These are phyloP conservation scores for Sebastes nivosus DNA, from an alignment of 2,797 vertebrate species.

Conservation along the genomic window DNA sequence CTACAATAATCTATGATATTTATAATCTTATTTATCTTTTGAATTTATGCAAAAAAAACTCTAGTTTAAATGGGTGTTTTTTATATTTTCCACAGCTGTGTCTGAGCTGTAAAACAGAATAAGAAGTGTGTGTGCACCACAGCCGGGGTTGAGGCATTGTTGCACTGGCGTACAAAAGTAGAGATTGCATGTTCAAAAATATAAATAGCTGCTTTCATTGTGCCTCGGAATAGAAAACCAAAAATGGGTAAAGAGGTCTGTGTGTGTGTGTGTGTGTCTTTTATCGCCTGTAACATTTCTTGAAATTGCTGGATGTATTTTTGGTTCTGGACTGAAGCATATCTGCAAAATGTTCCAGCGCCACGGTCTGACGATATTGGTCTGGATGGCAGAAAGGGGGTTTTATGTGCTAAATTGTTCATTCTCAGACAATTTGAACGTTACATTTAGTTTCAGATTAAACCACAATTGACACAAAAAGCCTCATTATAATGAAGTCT, in stretches of 20 bases:
- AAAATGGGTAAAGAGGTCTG: slow-evolving; percentile 36
- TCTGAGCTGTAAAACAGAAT: slow-evolving; percentile 18
- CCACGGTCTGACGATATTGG: slow-evolving; percentile 4
- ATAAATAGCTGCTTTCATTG: slow-evolving; percentile 69
- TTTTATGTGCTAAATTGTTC: background rate
- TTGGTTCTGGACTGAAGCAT: slow-evolving; percentile 26
- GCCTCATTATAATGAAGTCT: background rate
- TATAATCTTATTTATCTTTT: background rate
- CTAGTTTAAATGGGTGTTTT: background rate
- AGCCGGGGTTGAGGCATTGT: slow-evolving; percentile 34
- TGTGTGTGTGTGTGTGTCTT: slow-evolving; percentile 39
- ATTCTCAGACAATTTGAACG: background rate
- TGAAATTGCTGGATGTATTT: slow-evolving; percentile 63
- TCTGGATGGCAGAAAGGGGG: background rate
- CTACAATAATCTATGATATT: background rate
- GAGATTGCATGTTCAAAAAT: slow-evolving; percentile 52
- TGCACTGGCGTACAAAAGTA: slow-evolving; percentile 47
- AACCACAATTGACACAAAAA: background rate
- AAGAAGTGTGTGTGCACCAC: slow-evolving; percentile 11
- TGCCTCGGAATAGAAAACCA: slow-evolving; percentile 62
- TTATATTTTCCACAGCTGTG: slow-evolving; percentile 27
- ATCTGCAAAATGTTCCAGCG: slow-evolving; percentile 42
- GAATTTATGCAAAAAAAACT: background rate
- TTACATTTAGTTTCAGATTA: background rate
- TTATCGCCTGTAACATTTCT: slow-evolving; percentile 60